Conservation (phyloP, 2,113 vertebrate species). For the Syngnathus floridae region DNA sequence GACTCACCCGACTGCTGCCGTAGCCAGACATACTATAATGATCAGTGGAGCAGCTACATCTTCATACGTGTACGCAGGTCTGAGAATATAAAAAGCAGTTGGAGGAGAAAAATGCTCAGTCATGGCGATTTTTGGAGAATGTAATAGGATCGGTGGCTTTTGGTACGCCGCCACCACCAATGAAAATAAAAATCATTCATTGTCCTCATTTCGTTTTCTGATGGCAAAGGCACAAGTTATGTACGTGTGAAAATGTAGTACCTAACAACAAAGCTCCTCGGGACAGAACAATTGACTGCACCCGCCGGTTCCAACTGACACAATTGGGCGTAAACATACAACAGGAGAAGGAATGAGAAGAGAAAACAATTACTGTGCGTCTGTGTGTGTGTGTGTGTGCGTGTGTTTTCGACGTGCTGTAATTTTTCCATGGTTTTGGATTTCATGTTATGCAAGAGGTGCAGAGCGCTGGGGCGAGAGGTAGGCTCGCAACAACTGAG, state of each 20-base stretch:
- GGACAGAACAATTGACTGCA: constrained; percentile 49
- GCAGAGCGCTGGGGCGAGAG: constrained; percentile 4
- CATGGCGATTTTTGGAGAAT: no score
- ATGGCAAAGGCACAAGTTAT: background rate
- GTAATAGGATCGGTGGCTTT: no score
- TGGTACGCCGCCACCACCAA: no score
- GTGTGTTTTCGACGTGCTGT: constrained; percentile 43
- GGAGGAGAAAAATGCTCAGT: no score
- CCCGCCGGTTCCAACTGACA: constrained; percentile 49
- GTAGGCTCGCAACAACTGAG: background rate
- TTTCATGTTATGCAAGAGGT: constrained; percentile 53
- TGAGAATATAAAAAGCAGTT: background rate
- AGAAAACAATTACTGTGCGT: constrained; percentile 61
- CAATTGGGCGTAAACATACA: constrained; percentile 60
- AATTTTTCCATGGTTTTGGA: constrained; percentile 58
- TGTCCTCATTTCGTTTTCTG: background rate
- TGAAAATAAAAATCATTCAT: background rate
- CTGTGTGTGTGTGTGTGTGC: constrained; percentile 37
- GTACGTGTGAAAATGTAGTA: constrained; percentile 4
- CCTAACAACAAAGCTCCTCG: constrained; percentile 26
- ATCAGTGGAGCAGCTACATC: background rate
- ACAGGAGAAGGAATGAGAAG: constrained; percentile 62
- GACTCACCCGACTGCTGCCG: no score
- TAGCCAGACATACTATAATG: background rate
- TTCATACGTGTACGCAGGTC: background rate